Percentiles rank a stretch among this genome's conserved stretches.
These are phyloP conservation scores for Drosophila saltans DNA, from an alignment of 1,140 invertebrate species.

Conservation along the genomic window DNA sequence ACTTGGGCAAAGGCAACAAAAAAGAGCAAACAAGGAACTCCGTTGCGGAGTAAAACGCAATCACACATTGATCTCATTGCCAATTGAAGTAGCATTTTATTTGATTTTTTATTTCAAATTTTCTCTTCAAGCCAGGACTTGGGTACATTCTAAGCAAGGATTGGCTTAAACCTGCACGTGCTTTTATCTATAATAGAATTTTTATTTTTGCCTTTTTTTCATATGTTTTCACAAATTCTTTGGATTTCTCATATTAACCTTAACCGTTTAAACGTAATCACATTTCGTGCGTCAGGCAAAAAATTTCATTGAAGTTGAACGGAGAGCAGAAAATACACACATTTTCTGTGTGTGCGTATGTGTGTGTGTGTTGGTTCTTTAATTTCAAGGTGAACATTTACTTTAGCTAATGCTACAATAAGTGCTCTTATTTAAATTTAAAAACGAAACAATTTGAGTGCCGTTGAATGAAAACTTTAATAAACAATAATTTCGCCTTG, in stretches of 20 bases:
- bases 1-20: slow-evolving; percentile 13
- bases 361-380: background rate
- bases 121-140: background rate
- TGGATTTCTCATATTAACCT: slow-evolving; percentile 15
- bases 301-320: background rate
- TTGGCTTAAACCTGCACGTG: slow-evolving; percentile 22
- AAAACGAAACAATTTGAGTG: too few species aligned
- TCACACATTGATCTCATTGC: slow-evolving; percentile 48
- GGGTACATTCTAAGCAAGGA: slow-evolving; percentile 20
- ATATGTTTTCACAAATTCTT: slow-evolving; percentile 33
- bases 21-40: slow-evolving; percentile 46
- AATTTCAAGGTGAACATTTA: background rate
- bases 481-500: too few species aligned
- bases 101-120: slow-evolving; percentile 65
- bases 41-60: slow-evolving; percentile 40
- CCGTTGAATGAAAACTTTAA: too few species aligned
- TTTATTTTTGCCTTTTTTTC: slow-evolving; percentile 31
- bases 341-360: background rate
- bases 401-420: too few species aligned
- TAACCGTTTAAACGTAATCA: slow-evolving; percentile 28
- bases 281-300: slow-evolving; percentile 14
- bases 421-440: too few species aligned
- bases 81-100: slow-evolving; percentile 60
- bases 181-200: slow-evolving; percentile 54
- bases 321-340: background rate